Conservation (phyloP, 2,797 vertebrate genomes). For the Argyrosomus regius region DNA sequence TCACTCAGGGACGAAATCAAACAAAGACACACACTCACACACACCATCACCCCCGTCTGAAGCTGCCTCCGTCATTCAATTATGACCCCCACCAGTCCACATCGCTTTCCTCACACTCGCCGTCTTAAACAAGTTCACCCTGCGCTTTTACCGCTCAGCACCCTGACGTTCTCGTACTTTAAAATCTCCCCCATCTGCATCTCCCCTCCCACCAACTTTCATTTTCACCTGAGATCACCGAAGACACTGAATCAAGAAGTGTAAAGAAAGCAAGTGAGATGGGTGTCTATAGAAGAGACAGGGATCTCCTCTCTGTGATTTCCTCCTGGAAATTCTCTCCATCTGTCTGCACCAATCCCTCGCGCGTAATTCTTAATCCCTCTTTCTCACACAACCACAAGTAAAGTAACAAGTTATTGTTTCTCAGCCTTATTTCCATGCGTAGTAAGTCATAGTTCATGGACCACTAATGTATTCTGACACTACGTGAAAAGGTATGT, state of each 20-base stretch:
- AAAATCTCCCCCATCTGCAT: conserved; percentile 4
- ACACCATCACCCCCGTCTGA: conserved; percentile 8
- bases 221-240: background rate
- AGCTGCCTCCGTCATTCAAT: conserved; percentile 34
- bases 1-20: conserved; percentile 41
- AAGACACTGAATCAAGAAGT: conserved; percentile 2
- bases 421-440: background rate
- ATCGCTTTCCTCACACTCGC: background rate
- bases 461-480: background rate
- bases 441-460: background rate
- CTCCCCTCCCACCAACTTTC: background rate
- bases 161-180: conserved; percentile 19
- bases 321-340: conserved; percentile 57
- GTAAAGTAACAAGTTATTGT: background rate
- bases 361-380: conserved; percentile 39
- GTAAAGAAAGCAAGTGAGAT: background rate
- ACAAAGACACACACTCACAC: conserved; percentile 46
- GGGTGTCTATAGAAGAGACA: background rate
- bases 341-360: conserved; percentile 53
- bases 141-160: conserved; percentile 8
- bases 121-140: conserved; percentile 3
- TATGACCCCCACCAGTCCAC: background rate
- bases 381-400: conserved; percentile 10
- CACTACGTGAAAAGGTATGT: background rate
- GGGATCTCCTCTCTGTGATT: conserved; percentile 44